Conservation (phyloP, 2,888 invertebrate species). For the Aleiodes leptofemur region DNA sequence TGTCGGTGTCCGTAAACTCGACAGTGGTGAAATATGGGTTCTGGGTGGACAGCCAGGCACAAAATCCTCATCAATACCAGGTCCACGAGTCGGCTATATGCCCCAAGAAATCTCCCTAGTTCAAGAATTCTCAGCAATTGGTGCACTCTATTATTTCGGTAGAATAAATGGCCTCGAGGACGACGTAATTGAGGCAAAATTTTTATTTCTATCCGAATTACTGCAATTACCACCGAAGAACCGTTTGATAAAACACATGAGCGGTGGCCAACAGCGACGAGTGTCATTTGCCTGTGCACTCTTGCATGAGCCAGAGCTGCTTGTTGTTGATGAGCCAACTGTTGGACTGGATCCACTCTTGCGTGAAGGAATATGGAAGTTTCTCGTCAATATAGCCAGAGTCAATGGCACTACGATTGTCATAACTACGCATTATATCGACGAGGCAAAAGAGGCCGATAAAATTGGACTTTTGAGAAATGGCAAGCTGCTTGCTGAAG, state of each 20-base stretch:
- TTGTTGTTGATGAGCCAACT: conserved; percentile 95
- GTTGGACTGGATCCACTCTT: conserved; percentile 95
- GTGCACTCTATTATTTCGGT: conserved; percentile 92
- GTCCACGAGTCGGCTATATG: conserved; percentile 89
- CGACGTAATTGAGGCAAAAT: conserved; percentile 80
- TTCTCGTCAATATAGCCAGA: conserved; percentile 84
- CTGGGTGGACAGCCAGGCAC: conserved; percentile 83
- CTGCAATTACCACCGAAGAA: conserved; percentile 85
- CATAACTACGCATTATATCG: conserved; percentile 96
- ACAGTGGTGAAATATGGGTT: conserved; percentile 85
- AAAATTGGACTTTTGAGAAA: conserved; percentile 92
- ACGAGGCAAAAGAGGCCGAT: conserved; percentile 90
- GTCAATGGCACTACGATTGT: conserved; percentile 87
- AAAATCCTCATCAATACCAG: conserved; percentile 82
- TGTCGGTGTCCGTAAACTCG: conserved; percentile 85
- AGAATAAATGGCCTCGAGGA: conserved; percentile 87
- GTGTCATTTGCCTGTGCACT: conserved; percentile 93
- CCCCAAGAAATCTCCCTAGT: conserved; percentile 92
- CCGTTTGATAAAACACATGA: conserved; percentile 83
- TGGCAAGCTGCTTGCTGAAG: conserved; percentile 90
- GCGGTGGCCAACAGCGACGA: conserved; percentile 93
- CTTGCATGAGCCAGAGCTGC: conserved; percentile 90
- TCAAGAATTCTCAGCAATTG: conserved; percentile 87
- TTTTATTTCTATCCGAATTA: conserved; percentile 82
- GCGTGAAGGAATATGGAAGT: conserved; percentile 92